Conservation (phyloP, 2,113 vertebrate genomes). For the Abramis brama region DNA sequence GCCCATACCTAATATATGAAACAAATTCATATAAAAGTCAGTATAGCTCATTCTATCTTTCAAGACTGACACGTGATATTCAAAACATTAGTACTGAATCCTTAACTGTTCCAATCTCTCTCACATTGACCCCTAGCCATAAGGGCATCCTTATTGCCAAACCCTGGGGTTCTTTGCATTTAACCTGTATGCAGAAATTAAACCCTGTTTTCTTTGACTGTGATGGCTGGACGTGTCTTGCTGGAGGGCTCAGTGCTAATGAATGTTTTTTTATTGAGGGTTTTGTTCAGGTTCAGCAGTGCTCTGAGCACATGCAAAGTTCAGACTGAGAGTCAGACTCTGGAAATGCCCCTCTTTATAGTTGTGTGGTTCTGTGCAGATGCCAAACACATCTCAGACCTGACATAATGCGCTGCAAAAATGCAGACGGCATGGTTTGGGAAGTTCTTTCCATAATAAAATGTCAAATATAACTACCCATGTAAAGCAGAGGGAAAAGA, state of each 20-base stretch:
- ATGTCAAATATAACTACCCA: conserved; percentile 19
- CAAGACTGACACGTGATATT: not conserved
- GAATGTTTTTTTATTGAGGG: conserved; percentile 21
- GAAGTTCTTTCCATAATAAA: conserved; percentile 16
- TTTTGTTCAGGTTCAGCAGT: conserved; percentile 22
- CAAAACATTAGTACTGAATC: not conserved
- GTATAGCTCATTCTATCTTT: no score
- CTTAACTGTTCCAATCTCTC: not conserved
- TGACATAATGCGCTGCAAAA: conserved; percentile 3
- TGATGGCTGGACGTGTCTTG: not conserved
- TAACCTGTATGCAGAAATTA: not conserved
- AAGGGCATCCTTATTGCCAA: not conserved
- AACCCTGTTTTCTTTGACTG: conserved; percentile 3
- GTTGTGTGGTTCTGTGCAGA: conserved; percentile 22
- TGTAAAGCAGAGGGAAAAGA: conserved; percentile 11
- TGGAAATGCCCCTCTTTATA: conserved; percentile 18
- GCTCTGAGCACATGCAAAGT: conserved; percentile 26
- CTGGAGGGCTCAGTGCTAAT: conserved; percentile 5
- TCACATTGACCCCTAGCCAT: not conserved
- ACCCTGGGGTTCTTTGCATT: conserved; percentile 5
- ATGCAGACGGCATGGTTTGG: not conserved
- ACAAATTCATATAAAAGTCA: no score
- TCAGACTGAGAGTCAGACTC: not conserved
- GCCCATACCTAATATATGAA: no score
- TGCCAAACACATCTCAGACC: conserved; percentile 29